Evolutionary conservation across 2,797 vertebrate species (phyloP), one percentile per base, ranked within the genome.

Genomic region (Fratercula arctica): DNA sequence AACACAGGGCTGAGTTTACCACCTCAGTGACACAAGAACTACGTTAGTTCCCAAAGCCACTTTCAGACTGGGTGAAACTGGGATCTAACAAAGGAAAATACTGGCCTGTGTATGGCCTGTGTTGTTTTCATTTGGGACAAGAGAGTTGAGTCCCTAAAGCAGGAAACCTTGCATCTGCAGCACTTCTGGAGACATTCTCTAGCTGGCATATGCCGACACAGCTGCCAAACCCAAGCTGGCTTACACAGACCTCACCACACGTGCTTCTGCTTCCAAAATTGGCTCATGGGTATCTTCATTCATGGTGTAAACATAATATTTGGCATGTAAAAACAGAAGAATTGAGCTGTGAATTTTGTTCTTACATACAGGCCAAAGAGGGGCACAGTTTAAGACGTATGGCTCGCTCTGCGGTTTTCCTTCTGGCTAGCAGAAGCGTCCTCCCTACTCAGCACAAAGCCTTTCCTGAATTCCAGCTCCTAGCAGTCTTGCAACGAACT

Each of bases 201-300:
- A 77, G n/a, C 56, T 89, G 85, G 82, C 78, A 72, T 9, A 83
- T 0, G 2, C 35, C 7, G 3, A 68, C 37, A 81, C 37, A 78
- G 45, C 73, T 88, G 89, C 80, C 83, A 94, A 93, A 91, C n/a
- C 37, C 85, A 54, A 5, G 8, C 46, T 77, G 72, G 78, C 35
- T 79, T 39, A 78, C 39, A 48, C 26, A 90, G 50, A 64, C 73
- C 76, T 81, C 66, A 56, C 12, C 3, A 4, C 89, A 63, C 2
- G 0, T 57, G 67, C 78, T 75, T 87, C 76, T 84, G 61, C 57
- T 91, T 91, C 91, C 69, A 72, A 64, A 88, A 80, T 2, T 54
- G 45, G n/a, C 82, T 87, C n/a, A 8, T 2, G 8, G 41, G 4
- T 64, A 78, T 43, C 31, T 90, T 63, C 73, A 84, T 68, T 90